Base-by-base conservation (phyloP, 2,888 invertebrate species). In the Volucella inflata region DNA sequence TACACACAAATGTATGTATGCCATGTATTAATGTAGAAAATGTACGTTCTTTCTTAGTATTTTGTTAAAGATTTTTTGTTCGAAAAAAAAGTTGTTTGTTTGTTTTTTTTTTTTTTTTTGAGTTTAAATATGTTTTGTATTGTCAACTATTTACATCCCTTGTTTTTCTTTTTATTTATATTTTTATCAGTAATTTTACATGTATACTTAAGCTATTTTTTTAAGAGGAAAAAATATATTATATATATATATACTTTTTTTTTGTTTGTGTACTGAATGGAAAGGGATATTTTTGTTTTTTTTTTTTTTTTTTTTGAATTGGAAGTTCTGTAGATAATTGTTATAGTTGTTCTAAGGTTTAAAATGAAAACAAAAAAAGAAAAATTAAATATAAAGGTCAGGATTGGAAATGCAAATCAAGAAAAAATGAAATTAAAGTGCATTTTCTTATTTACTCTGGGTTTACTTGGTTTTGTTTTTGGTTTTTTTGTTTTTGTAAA, bases 61-160 rank as follows among this genome's bases (percentile, higher is more conserved):
- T 68, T 64, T 44, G 36, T 65, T 80, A 60, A 62, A 65, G 21
- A 4, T 74, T 70, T 83, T 50, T 74, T 76, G 55, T 72, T 67
- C 67, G 70, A 67, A 87, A 87, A 82, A 72, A 76, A 21, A 3
- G 1, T 65, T 65, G 62, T 71, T 83, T 1, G 1, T 21, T 21
- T 1, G 2, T 1, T 21, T 1, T 1, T 21, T 1, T 2, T 1
- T 21, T 1, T 1, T 21, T 1, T 2, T 71, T 72, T 82, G 77
- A 87, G 78, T 83, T 83, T 74, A 87, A 87, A 78, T 83, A 78
- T 71, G 85, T 82, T 85, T 87, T 88, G 88, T 89, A 89, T 89
- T 89, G 89, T 89, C 89, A 88, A 89, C 88, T 89, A 89, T 89
- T 89, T 89, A 89, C 89, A 89, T 89, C 89, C 89, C 89, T 89